Base-by-base conservation (phyloP, 2,888 invertebrate species). In the Drosophila pegasa region DNA sequence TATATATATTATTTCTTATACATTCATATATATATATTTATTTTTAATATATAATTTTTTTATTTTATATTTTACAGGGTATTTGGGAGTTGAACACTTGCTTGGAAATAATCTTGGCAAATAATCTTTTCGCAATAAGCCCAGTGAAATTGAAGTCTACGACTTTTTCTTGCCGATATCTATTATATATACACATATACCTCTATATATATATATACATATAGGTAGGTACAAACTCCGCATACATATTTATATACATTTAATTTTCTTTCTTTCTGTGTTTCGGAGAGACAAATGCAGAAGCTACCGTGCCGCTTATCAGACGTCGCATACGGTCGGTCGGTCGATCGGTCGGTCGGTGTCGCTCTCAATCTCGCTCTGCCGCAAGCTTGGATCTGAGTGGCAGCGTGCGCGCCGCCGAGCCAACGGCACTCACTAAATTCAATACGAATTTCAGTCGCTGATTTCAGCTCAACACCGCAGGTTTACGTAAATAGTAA, bases 381-480 rank as follows among this genome's bases (percentile, higher is more conserved):
- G 43, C 27, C 56, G n/a, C 16, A 31, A 61, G 72, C 52, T 72
- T 56, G 52, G 43, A 57, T 31, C 72, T 67, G 62, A 12, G 41
- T 0, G 65, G 47, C 66, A 50, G 59, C 37, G 59, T 51, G 79
- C 73, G 69, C 31, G 73, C 29, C 47, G 54, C 50, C 71, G 68
- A 67, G 70, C 63, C 77, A 69, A 78, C 75, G 71, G 71, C 75
- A 71, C 75, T 81, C 82, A 86, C 72, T 63, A 80, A 80, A 80
- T 71, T 71, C 76, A 88, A 80, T 84, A 80, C 77, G 72, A 88
- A 80, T 80, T 90, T 90, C 78, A 90, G 90, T 90, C 88, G 89
- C 87, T 88, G 84, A 86, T 84, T 82, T 90, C 70, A 85, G 90
- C 90, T 89, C 89, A 88, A 73, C 85, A 80, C 75, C 82, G 87